These are phyloP conservation scores for Propsilocerus akamusi DNA, from an alignment of 1,140 invertebrate species.

Conservation along the genomic window DNA sequence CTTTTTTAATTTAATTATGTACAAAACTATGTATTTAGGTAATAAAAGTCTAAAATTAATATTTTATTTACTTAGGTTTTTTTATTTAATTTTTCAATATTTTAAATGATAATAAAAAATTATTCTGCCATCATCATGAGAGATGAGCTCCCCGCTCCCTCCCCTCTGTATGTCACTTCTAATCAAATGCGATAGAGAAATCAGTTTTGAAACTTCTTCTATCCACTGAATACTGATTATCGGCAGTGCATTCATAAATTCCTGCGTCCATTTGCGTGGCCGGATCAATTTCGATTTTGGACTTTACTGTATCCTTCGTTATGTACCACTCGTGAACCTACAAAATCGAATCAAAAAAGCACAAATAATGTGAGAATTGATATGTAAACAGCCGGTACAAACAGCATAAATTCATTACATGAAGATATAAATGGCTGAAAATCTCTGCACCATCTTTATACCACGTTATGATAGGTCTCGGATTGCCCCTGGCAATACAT, in stretches of 20 bases:
- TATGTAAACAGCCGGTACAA: not conserved
- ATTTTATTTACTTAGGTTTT: no score
- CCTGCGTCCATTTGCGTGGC: conserved; percentile 85
- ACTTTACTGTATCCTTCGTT: conserved; percentile 65
- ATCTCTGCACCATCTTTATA: conserved; percentile 84
- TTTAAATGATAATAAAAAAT: no score
- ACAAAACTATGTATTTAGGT: no score
- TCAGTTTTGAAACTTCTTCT: conserved; percentile 76
- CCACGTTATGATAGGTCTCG: conserved; percentile 76
- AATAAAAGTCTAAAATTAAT: no score
- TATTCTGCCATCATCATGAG: no score
- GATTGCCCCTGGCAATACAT: conserved; percentile 69
- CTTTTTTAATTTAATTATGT: no score
- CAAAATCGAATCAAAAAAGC: conserved; percentile 7
- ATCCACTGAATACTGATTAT: conserved; percentile 87
- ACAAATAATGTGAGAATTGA: not conserved
- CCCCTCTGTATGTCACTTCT: no score
- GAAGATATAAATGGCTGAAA: conserved; percentile 69
- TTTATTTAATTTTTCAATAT: no score
- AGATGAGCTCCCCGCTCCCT: no score
- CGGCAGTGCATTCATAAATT: conserved; percentile 76
- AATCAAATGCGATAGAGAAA: conserved; percentile 78
- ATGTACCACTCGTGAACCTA: conserved; percentile 77
- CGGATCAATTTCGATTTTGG: conserved; percentile 84
- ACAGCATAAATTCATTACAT: conserved; percentile 37